phyloP scores from a whole-genome alignment of 2,113 vertebrate genomes.

The Brevimyrus niger region DNA sequence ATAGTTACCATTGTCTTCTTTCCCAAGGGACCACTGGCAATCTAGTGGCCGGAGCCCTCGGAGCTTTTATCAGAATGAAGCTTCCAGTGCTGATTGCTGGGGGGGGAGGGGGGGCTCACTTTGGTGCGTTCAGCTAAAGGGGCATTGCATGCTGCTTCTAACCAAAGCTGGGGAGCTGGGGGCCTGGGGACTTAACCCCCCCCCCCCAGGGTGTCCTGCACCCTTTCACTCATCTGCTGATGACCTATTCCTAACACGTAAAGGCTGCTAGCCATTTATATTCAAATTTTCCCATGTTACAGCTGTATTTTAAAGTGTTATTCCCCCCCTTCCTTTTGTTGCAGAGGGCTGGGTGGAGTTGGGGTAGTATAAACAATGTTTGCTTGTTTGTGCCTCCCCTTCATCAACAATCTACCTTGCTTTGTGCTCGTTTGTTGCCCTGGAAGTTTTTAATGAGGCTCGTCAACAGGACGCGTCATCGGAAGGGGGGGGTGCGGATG shows the following conservation, averaged over 20 bases:
- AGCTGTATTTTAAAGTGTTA: not conserved
- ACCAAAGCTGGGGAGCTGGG: not conserved
- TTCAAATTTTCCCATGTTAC: not conserved
- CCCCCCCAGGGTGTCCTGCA: not conserved
- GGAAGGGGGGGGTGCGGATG: not conserved
- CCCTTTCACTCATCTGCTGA: not conserved
- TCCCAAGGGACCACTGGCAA: not conserved
- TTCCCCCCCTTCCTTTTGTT: no score
- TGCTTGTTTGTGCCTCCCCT: conserved; percentile 23
- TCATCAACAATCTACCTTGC: not conserved
- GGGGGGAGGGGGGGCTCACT: not conserved
- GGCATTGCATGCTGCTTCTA: not conserved
- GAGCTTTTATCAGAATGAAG: not conserved
- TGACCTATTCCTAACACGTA: not conserved
- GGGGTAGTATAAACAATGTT: not conserved
- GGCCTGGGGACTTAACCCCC: not conserved
- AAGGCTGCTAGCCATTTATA: not conserved
- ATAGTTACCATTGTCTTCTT: not conserved
- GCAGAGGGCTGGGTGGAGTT: no score
- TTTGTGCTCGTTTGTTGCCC: conserved; percentile 29
- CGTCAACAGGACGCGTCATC: not conserved
- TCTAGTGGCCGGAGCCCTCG: not conserved
- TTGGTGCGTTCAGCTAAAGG: not conserved
- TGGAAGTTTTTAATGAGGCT: conserved; percentile 38
- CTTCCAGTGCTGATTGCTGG: not conserved